These are phyloP conservation scores for Drosophila littoralis DNA, from an alignment of 1,140 invertebrate species.

Conservation along the genomic window DNA sequence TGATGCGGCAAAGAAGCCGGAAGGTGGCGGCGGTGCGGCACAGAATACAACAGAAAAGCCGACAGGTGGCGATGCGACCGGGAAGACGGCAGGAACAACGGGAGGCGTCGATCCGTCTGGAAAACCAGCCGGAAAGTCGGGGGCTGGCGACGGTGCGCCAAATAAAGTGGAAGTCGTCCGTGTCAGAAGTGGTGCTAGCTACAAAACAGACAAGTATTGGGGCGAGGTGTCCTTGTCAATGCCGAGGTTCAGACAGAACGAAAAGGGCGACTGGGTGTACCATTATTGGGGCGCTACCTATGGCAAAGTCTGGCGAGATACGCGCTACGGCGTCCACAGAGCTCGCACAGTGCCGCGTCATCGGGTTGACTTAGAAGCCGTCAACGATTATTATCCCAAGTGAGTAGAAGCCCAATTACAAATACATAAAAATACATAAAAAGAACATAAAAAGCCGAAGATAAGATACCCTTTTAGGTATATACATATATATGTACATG, in stretches of 20 bases:
- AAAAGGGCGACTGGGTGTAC: neutral
- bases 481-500: no score
- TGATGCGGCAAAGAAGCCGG: neutral
- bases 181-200: neutral
- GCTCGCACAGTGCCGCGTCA: neutral
- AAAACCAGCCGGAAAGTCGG: no score
- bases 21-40: neutral
- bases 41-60: neutral
- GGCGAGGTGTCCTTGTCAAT: neutral
- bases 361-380: neutral
- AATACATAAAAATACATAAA: no score
- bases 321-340: neutral
- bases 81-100: no score
- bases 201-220: fast-evolving
- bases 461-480: no score
- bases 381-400: neutral
- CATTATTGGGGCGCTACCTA: neutral
- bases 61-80: no score
- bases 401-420: neutral
- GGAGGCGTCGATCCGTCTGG: no score
- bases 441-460: no score
- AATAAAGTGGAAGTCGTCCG: neutral
- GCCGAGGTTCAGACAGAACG: neutral
- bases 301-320: slow-evolving; percentile 1
- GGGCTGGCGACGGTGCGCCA: no score